These are phyloP conservation scores for Astreopora myriophthalma DNA, from an alignment of 64 coral and sea anemone genomes.

Conservation along the genomic window DNA sequence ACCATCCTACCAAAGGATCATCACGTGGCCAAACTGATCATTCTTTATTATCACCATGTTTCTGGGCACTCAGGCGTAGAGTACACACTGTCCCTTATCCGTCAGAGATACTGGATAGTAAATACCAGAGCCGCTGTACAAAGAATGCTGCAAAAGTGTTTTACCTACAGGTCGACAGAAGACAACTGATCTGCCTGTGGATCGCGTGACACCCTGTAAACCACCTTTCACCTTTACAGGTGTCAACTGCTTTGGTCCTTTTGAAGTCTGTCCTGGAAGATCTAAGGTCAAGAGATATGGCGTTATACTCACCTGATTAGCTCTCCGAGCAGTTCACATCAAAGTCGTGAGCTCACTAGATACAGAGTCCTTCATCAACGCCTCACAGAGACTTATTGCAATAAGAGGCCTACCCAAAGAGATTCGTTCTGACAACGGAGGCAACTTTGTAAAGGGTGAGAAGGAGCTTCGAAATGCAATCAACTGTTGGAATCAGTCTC, in stretches of 20 bases:
- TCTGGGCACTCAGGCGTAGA: slow-evolving; percentile 37
- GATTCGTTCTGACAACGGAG: slow-evolving; percentile 14
- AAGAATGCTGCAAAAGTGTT: neutral
- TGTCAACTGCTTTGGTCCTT: neutral
- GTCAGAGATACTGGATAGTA: slow-evolving; percentile 34
- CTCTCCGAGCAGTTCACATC: too few relatives aligned
- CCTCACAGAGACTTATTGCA: neutral
- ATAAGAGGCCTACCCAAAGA: neutral
- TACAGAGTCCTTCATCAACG: neutral
- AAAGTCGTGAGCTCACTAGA: too few relatives aligned
- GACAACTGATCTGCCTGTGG: neutral
- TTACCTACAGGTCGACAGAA: neutral
- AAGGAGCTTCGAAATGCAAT: slow-evolving; percentile 5
- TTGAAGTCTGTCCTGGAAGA: neutral
- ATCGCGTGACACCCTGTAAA: neutral
- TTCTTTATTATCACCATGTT: slow-evolving; percentile 29
- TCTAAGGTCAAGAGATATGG: too few relatives aligned
- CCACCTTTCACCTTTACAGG: neutral
- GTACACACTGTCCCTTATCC: slow-evolving; percentile 8
- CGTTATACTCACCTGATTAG: too few relatives aligned
- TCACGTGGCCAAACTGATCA: slow-evolving; percentile 30
- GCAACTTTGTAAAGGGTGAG: too few relatives aligned
- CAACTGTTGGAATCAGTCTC: neutral
- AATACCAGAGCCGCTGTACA: neutral
- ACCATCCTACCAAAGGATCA: slow-evolving; percentile 43